Evolutionary conservation across 2,797 vertebrate species (phyloP).

Genomic region (Hydrolagus colliei): DNA sequence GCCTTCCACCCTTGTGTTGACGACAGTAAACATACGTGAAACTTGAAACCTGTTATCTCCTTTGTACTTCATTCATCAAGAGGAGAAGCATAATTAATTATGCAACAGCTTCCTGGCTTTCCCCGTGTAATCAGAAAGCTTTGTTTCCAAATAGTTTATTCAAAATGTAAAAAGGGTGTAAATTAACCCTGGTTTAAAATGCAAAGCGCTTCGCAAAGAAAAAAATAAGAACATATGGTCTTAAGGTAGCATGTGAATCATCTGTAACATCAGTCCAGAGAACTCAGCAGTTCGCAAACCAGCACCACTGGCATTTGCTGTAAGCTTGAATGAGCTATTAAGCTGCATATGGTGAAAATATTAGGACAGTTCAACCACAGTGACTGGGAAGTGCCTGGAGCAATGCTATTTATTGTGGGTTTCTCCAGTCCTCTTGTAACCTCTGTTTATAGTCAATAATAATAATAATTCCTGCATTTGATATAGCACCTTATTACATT

Average conservation of each 20-base stretch:
- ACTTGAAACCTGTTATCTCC: slow-evolving; percentile 20
- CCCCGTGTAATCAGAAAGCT: slow-evolving; percentile 22
- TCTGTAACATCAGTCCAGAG: slow-evolving; percentile 13
- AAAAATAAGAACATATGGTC: slow-evolving; percentile 31
- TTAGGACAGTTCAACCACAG: background rate
- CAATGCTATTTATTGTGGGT: background rate
- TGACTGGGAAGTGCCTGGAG: background rate
- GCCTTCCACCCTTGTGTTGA: no score
- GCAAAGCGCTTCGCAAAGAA: slow-evolving; percentile 13
- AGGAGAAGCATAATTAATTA: slow-evolving; percentile 22
- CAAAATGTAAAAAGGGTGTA: slow-evolving; percentile 22
- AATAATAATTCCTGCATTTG: no score
- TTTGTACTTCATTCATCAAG: slow-evolving; percentile 30
- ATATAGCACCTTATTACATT: no score
- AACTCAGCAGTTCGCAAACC: slow-evolving; percentile 23
- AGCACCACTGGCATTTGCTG: slow-evolving; percentile 18
- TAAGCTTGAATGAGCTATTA: background rate
- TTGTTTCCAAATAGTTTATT: slow-evolving; percentile 26
- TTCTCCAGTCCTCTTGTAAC: background rate
- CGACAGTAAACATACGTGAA: background rate
- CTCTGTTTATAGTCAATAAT: background rate
- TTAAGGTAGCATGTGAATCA: slow-evolving; percentile 28
- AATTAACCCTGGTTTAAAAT: slow-evolving; percentile 30
- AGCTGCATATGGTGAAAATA: slow-evolving; percentile 16
- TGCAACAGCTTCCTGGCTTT: slow-evolving; percentile 19